A percentile compares a stretch with the other conserved stretches of the same genome.
Conservation (phyloP, 2,888 invertebrate genomes). For the Lamellibrachia satsuma region DNA sequence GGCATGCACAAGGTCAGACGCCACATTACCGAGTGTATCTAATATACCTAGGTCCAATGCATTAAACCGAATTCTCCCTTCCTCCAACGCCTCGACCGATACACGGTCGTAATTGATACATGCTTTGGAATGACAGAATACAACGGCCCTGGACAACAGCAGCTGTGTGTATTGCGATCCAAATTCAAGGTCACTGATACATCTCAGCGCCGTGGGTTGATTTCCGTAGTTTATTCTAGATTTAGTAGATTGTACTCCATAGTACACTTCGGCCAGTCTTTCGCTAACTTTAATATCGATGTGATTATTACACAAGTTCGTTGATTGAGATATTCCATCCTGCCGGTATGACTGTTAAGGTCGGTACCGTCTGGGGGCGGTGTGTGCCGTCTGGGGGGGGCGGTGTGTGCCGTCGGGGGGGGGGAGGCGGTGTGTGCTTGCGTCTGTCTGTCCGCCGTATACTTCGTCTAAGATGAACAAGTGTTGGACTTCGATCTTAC, state of each 20-base stretch:
- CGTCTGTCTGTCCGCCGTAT: too few species aligned
- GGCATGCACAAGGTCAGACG: constrained; percentile 6
- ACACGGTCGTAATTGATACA: not conserved
- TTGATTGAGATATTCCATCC: too few species aligned
- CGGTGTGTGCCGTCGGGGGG: too few species aligned
- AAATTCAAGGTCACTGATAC: not conserved
- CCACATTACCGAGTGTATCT: not conserved
- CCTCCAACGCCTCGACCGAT: not conserved
- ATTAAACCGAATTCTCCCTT: not conserved
- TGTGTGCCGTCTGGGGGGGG: too few species aligned
- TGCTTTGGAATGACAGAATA: not conserved
- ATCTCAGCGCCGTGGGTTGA: not conserved
- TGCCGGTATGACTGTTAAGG: too few species aligned
- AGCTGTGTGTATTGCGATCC: not conserved
- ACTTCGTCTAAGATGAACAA: too few species aligned
- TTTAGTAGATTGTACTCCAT: not conserved
- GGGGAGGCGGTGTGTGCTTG: too few species aligned
- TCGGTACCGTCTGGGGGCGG: too few species aligned
- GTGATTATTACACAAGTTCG: too few species aligned
- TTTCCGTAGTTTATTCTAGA: not conserved
- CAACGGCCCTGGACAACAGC: not conserved
- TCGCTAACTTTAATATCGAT: too few species aligned
- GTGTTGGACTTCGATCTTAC: too few species aligned
- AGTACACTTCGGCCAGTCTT: not conserved
- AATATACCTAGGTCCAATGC: not conserved